These are phyloP conservation scores for Loripinus fragilis DNA, from an alignment of 2,888 invertebrate species.

Conservation along the genomic window DNA sequence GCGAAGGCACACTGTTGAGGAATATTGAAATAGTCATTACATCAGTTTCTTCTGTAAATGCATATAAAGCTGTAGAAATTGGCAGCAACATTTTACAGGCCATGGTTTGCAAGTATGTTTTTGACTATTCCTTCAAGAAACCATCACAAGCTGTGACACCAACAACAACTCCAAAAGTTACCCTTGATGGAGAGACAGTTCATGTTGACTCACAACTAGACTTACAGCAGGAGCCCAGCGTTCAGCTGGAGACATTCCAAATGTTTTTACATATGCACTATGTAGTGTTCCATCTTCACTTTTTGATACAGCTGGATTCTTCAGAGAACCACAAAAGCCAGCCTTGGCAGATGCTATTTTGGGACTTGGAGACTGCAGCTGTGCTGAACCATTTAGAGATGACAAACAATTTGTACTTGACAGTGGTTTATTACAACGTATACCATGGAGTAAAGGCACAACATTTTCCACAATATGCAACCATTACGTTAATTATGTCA, in stretches of 20 bases:
- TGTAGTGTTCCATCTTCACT: constrained; percentile 42
- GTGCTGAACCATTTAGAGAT: not conserved
- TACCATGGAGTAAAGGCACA: constrained; percentile 45
- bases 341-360: constrained; percentile 38
- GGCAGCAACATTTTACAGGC: not conserved
- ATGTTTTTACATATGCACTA: constrained; percentile 18
- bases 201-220: constrained; percentile 22
- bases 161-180: not conserved
- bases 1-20: not conserved
- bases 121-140: constrained; percentile 8
- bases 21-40: not conserved
- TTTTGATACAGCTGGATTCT: constrained; percentile 38
- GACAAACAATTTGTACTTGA: constrained; percentile 36
- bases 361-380: constrained; percentile 27
- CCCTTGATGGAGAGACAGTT: not conserved
- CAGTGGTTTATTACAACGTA: constrained; percentile 48
- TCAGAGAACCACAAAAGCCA: constrained; percentile 41
- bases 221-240: not conserved
- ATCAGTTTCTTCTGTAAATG: not conserved
- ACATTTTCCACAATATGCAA: constrained; percentile 33
- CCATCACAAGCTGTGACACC: not conserved
- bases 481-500: constrained; percentile 22
- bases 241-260: not conserved
- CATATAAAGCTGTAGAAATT: not conserved
- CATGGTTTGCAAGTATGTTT: not conserved